Percentiles rank a stretch among this genome's conserved stretches.
These are phyloP conservation scores for Tetramorium parvispinum DNA, from an alignment of 1,140 invertebrate species.

Conservation along the genomic window DNA sequence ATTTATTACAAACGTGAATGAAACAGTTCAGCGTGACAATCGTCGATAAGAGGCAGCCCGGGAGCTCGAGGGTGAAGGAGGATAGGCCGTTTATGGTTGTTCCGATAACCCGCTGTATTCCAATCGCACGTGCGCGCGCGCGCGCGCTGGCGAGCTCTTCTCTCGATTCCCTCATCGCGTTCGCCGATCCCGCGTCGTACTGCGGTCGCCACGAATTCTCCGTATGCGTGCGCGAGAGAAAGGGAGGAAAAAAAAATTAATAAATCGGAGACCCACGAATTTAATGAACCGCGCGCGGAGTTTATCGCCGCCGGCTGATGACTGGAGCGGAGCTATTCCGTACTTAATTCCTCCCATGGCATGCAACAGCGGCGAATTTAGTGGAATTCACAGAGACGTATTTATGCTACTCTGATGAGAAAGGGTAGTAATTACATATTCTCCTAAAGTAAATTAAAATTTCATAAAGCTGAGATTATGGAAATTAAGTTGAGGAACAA, in stretches of 20 bases:
- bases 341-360: constrained; percentile 23
- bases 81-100: constrained; percentile 57
- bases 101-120: constrained; percentile 41
- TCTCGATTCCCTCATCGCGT: not conserved
- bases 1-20: constrained; percentile 62
- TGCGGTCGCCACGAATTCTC: constrained; percentile 1
- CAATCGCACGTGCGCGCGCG: constrained; percentile 24
- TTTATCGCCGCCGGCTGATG: constrained; percentile 35
- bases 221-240: not conserved
- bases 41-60: constrained; percentile 41
- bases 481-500: not conserved
- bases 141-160: not conserved
- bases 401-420: not conserved
- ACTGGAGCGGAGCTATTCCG: not conserved
- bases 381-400: not conserved
- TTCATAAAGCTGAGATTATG: not conserved
- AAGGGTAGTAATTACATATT: not conserved
- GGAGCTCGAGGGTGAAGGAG: constrained; percentile 49
- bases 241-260: constrained; percentile 2
- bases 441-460: not conserved
- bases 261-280: constrained; percentile 18
- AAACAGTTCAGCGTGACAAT: constrained; percentile 57
- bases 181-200: not conserved
- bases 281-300: constrained; percentile 35
- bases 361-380: not conserved